Evolutionary conservation across 2,888 invertebrate species (phyloP), one percentile per base, ranked within the genome.

Genomic region (Matsumyia berberina): DNA sequence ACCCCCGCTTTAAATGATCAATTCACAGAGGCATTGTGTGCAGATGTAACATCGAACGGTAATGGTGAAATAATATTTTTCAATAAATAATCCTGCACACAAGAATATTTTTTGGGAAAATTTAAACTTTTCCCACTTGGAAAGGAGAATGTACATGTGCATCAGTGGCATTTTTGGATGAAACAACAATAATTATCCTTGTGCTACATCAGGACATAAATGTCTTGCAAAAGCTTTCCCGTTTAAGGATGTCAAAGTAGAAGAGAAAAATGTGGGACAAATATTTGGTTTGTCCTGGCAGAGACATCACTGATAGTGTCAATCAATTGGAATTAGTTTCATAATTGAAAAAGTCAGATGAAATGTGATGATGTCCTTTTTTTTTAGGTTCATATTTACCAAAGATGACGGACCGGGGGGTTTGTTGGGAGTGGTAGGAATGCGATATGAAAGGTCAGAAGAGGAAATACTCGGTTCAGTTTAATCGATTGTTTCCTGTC

Each of bases 321-420:
- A 81, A 81, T 81, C 81, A 81, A 64, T 57, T 58, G 76, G 81
- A 81, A 81, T 81, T 81, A 81, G 81, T 70, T 81, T 69, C 62
- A 69, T 81, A 81, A 81, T 81, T 81, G 81, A 70, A 81, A 80
- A 81, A 76, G 70, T 64, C 69, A 76, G 62, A 64, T 76, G 76
- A 46, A 70, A 81, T 74, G 60, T 79, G 42, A 11, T 19, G 33
- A 46, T 44, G 67, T 64, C 64, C 35, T 66, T 53, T 58, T 44
- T 57, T 11, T 31, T 15, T 0, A n/a, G 53, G 39, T 24, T 70
- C 19, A 0, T 19, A 39, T 51, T 49, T 51, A 5, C 39, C 9
- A 5, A 19, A 39, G 49, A 66, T 67, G 19, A 12, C 51, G 39
- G 35, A 15, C 2, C 24, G 4, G 24, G 24, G 4, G 24, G 24